Base-by-base conservation (phyloP, 1,140 invertebrate genomes). In the Holotrichia oblita region DNA sequence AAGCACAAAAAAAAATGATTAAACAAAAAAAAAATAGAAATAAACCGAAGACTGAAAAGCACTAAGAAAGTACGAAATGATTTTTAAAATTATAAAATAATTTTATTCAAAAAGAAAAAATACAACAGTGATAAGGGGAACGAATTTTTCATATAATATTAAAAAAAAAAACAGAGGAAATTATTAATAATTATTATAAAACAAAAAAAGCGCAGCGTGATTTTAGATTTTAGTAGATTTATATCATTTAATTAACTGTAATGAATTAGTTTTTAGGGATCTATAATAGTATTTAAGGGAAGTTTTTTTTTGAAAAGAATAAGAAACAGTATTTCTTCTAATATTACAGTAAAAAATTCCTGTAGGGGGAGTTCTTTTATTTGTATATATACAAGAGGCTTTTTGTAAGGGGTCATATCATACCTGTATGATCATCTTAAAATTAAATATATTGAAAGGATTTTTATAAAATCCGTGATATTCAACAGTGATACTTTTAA, bases 391-490 rank as follows among this genome's bases (percentile, higher is more conserved):
- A 34, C 27, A 34, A n/a, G 27, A 34, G 27, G 27, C 27, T 34
- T 34, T n/a, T 34, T 34, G 27, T 34, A 34, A 34, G 27, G 27
- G 27, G 27, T 34, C 27, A 34, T 34, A 34, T 34, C 27, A 34
- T 4, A 34, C 27, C 27, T 34, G 27, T 34, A 34, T 34, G 27
- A 34, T 34, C 17, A 17, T 55, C 17, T 17, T 55, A n/a, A 55
- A 17, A 17, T 55, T 3, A 55, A 3, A 55, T 55, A 55, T 74
- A 41, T 42, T 74, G 17, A 12, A 48, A 76, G 75, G 75, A 76
- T 76, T 76, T 76, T 76, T 76, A 55, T 55, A 55, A 76, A 76
- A 76, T 76, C 75, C 75, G 75, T 76, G 75, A 76, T 76, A 76
- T 55, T 48, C 22, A 10, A n/a, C 44, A 24, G 75, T 76, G 75